Base-by-base conservation (phyloP, 1,140 invertebrate species). In the Coboldia fuscipes region DNA sequence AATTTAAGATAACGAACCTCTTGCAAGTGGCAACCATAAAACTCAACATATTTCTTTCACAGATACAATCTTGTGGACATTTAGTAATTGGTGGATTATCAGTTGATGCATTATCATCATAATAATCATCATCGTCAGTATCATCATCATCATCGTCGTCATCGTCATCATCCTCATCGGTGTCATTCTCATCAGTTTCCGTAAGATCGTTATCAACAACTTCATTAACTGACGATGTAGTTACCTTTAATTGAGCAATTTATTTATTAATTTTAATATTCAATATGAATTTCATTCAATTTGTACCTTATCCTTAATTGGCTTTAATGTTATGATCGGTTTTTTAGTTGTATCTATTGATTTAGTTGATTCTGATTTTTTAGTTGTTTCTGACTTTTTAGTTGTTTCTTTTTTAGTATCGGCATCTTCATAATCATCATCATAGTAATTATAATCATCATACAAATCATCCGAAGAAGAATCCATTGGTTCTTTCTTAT, bases 21-120 rank as follows among this genome's bases (percentile, higher is more conserved):
- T 44, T 51, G 38, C 52, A 55, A 10, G 51, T 54, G 14, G 52
- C 52, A 35, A 53, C 51, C 39, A 53, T 27, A 37, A 50, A 54
- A 34, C 44, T 45, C 39, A 53, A 50, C 33, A 44, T 36, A 35
- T 55, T 55, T 4, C 50, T 43, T 6, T 44, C 39, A 26, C 52
- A 55, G 13, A 40, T 31, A 13, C 52, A 54, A 32, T 51, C 52
- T 33, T 50, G 44, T n/a, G 52, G 48, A 18, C 52, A 55, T 16
- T n/a, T n/a, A n/a, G n/a, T n/a, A n/a, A n/a, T n/a, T 3, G 50
- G 47, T 7, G 50, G 45, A 35, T 50, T 41, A 32, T 54, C 46
- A 36, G 41, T 51, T 30, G 44, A 52, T 4, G 41, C 34, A 12
- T 48, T 42, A 24, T 50, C 37, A 19, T 51, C 50, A 7, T 52